Percentiles rank a stretch among this genome's conserved stretches.
Evolutionary conservation across 2,888 invertebrate genomes (phyloP).

Genomic region (Apamea sordens): DNA sequence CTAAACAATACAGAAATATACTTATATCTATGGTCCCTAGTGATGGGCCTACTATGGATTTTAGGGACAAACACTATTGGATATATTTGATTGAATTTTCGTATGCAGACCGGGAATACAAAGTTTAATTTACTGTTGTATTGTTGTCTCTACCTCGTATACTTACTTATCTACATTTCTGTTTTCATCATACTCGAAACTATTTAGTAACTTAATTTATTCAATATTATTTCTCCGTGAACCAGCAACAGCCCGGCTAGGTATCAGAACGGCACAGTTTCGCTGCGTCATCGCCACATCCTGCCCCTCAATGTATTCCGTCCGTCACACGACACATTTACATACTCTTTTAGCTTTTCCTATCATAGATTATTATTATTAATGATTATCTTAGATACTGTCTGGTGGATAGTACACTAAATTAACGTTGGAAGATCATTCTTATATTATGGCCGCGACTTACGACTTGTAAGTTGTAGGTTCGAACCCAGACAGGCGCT

Average conservation of each 20-base stretch:
- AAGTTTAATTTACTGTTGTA: no score
- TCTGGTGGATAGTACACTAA: constrained; percentile 9
- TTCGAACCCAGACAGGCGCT: not conserved
- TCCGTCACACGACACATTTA: constrained; percentile 69
- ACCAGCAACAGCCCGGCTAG: not conserved
- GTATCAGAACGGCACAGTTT: constrained; percentile 42
- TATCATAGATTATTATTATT: constrained; percentile 55
- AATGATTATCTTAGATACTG: constrained; percentile 27
- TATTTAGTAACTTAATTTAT: constrained; percentile 39
- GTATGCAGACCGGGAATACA: no score
- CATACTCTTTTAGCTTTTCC: constrained; percentile 71
- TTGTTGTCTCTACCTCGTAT: no score
- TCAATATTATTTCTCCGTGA: constrained; percentile 31
- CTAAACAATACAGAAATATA: no score
- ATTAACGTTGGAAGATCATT: not conserved
- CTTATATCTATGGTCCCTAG: no score
- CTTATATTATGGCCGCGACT: not conserved
- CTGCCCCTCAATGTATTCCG: constrained; percentile 70
- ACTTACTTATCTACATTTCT: not conserved
- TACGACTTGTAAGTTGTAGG: no score
- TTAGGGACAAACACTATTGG: no score
- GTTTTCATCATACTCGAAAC: not conserved
- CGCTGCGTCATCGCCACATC: constrained; percentile 77
- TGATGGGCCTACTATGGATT: no score
- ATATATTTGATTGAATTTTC: no score